Percentiles rank a stretch among this genome's conserved stretches.
phyloP scores from a whole-genome alignment of 2,113 vertebrate genomes.

The Sander lucioperca region DNA sequence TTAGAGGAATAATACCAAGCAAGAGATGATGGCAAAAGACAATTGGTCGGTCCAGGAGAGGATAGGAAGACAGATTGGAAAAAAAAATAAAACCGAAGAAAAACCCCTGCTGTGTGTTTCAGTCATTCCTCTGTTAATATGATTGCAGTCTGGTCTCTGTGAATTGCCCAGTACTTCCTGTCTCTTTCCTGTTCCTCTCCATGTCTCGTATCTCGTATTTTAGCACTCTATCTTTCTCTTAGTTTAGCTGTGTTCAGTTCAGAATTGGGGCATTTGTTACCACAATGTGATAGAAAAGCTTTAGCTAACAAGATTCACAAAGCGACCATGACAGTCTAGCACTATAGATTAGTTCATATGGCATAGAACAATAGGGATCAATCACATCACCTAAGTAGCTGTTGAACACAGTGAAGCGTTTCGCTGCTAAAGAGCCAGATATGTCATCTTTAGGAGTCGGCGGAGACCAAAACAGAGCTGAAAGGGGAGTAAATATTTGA shows the following conservation, averaged over 20 bases:
- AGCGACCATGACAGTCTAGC: not conserved
- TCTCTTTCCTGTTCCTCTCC: too few relatives aligned
- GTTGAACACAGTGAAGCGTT: too few relatives aligned
- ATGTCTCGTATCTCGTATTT: not conserved
- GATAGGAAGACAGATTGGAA: not conserved
- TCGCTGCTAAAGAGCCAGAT: not conserved
- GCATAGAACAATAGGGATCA: too few relatives aligned
- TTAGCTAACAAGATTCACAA: not conserved
- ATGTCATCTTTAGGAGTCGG: not conserved
- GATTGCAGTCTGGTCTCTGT: not conserved
- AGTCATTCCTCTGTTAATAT: not conserved
- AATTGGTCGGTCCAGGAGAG: not conserved
- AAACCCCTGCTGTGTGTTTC: not conserved
- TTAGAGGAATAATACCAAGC: slow-evolving; percentile 7
- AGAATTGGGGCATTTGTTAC: not conserved
- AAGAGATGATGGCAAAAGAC: not conserved
- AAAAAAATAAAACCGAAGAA: not conserved
- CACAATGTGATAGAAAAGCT: not conserved
- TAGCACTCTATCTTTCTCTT: not conserved
- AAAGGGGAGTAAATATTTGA: not conserved
- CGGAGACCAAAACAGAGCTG: not conserved
- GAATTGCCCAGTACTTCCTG: not conserved
- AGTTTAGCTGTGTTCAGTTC: not conserved
- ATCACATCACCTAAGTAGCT: not conserved
- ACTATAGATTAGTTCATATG: not conserved